Percentiles rank a stretch among this genome's conserved stretches.
phyloP scores from a whole-genome alignment of 2,888 invertebrate genomes.

The Calameuta pallipes region DNA sequence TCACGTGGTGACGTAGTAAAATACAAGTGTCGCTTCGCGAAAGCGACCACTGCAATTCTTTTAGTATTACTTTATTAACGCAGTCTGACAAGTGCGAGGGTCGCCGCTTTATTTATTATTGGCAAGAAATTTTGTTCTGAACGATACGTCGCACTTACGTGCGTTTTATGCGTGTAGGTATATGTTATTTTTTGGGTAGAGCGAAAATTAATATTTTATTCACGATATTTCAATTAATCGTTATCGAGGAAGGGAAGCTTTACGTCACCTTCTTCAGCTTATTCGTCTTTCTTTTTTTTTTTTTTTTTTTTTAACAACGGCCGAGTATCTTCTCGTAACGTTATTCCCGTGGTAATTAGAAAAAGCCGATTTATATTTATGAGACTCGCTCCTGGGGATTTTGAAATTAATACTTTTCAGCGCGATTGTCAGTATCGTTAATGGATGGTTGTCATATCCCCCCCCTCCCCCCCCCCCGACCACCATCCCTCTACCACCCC shows the following conservation, averaged over 20 bases:
- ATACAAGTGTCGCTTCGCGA: slow-evolving; percentile 13
- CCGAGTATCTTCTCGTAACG: slow-evolving; percentile 3
- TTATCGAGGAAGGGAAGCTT: too few species aligned
- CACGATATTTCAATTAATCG: slow-evolving; percentile 26
- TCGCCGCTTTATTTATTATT: background rate
- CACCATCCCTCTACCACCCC: too few species aligned
- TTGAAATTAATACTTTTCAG: slow-evolving; percentile 21
- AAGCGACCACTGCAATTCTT: too few species aligned
- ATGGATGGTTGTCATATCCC: too few species aligned
- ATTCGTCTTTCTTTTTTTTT: background rate
- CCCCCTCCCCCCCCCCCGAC: too few species aligned
- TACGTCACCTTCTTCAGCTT: background rate
- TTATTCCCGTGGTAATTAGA: slow-evolving; percentile 48
- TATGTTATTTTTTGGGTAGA: too few species aligned
- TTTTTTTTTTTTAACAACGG: too few species aligned
- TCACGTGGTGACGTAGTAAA: slow-evolving; percentile 26
- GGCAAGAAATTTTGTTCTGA: background rate
- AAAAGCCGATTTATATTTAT: slow-evolving; percentile 63
- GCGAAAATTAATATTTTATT: too few species aligned
- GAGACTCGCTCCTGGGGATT: slow-evolving; percentile 35
- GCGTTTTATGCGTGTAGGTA: too few species aligned
- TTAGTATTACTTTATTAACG: too few species aligned
- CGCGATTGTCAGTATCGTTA: slow-evolving; percentile 3
- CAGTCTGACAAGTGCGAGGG: too few species aligned
- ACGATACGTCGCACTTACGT: background rate